A percentile compares a stretch with the other conserved stretches of the same genome.
phyloP scores from a whole-genome alignment of 2,888 invertebrate genomes.

The Cosmia trapezina region DNA sequence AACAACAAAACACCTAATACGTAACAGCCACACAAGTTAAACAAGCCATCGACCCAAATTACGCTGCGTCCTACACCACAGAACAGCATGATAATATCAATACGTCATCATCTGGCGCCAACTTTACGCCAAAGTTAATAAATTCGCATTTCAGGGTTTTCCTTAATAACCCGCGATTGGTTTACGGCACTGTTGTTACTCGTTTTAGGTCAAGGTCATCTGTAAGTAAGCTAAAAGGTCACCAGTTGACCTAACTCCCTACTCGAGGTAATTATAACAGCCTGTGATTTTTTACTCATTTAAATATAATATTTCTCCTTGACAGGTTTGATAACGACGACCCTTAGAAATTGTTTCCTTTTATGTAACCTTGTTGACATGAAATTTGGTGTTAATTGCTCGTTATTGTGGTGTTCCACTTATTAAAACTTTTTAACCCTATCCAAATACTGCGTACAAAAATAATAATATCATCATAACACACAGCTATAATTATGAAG shows the following conservation, averaged over 20 bases:
- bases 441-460: background rate
- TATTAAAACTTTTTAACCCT: background rate
- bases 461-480: background rate
- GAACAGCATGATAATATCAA: constrained; percentile 23
- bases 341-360: background rate
- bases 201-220: constrained; percentile 52
- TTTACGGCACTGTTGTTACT: constrained; percentile 24
- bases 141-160: constrained; percentile 34
- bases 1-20: constrained; percentile 18
- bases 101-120: constrained; percentile 53
- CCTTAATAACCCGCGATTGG: constrained; percentile 32
- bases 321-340: background rate
- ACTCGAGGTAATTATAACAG: constrained; percentile 2
- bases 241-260: constrained; percentile 24
- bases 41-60: constrained; percentile 37
- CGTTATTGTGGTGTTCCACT: background rate
- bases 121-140: constrained; percentile 21
- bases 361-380: background rate
- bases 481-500: background rate
- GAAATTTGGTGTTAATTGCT: background rate
- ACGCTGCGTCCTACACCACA: constrained; percentile 44
- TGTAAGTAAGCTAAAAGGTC: constrained; percentile 34
- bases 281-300: background rate
- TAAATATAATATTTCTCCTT: background rate
- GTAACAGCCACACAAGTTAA: constrained; percentile 5